Evolutionary conservation across 2,113 vertebrate genomes (phyloP).

Genomic region (Calidris pugnax): DNA sequence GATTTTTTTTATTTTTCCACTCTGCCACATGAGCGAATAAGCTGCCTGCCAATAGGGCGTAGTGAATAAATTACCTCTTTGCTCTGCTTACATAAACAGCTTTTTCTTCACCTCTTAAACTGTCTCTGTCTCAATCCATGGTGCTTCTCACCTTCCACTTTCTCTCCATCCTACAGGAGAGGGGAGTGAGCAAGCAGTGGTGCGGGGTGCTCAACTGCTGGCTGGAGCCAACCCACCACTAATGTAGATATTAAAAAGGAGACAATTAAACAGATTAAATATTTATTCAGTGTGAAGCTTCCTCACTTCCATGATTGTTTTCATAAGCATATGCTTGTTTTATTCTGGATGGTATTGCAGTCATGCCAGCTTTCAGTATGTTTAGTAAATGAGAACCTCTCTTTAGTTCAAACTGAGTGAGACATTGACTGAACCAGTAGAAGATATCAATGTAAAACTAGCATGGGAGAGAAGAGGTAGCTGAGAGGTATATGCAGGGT

Average conservation of each 20-base stretch:
- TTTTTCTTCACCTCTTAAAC: neutral
- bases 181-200: neutral
- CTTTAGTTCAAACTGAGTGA: neutral
- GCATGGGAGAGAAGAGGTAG: neutral
- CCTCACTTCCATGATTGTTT: neutral
- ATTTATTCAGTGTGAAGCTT: neutral
- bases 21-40: neutral
- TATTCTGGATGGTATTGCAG: neutral
- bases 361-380: neutral
- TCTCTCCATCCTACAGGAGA: neutral
- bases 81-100: neutral
- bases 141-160: neutral
- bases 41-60: neutral
- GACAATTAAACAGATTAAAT: neutral
- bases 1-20: neutral
- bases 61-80: neutral
- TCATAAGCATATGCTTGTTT: neutral
- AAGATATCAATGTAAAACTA: neutral
- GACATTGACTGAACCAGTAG: neutral
- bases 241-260: neutral
- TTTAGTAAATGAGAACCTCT: neutral
- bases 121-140: neutral
- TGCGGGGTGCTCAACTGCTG: neutral
- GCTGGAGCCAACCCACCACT: accelerated
- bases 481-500: neutral